These are phyloP conservation scores for Thalassarche chlororhynchos DNA, from an alignment of 2,113 vertebrate genomes.

Conservation along the genomic window DNA sequence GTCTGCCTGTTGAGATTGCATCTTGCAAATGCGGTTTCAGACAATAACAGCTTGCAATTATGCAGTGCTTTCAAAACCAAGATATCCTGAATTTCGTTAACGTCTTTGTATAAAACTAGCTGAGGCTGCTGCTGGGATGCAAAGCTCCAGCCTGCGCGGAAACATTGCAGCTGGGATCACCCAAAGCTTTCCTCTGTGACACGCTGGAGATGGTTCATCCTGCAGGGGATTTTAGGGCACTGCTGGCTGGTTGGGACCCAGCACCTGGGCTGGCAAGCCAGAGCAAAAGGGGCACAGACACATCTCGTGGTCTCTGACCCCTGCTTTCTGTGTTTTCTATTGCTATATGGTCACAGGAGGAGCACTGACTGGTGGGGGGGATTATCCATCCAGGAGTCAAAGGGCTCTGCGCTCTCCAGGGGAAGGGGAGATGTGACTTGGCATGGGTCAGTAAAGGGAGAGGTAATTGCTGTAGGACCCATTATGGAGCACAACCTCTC, in stretches of 20 bases:
- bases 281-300: not conserved
- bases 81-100: constrained; percentile 64
- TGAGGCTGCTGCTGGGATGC: constrained; percentile 59
- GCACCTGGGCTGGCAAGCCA: not conserved
- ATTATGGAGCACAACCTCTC: not conserved
- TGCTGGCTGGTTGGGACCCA: not conserved
- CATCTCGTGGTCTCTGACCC: not conserved
- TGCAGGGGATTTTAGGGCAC: not conserved
- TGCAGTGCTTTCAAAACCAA: constrained; percentile 64
- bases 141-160: constrained; percentile 13
- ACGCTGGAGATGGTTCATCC: not conserved
- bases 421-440: not conserved
- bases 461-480: not conserved
- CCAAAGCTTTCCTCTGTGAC: not conserved
- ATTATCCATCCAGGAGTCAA: not conserved
- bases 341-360: not conserved
- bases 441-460: not conserved
- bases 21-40: constrained; percentile 58
- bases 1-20: constrained; percentile 51
- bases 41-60: constrained; percentile 72
- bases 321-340: not conserved
- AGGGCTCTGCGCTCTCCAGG: not conserved
- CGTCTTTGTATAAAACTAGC: constrained; percentile 59
- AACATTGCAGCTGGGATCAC: constrained; percentile 20
- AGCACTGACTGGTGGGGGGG: not conserved